Evolutionary conservation across 1,140 invertebrate genomes (phyloP), one percentile per base, ranked within the genome.

Genomic region (Drosophila kanapiae): DNA sequence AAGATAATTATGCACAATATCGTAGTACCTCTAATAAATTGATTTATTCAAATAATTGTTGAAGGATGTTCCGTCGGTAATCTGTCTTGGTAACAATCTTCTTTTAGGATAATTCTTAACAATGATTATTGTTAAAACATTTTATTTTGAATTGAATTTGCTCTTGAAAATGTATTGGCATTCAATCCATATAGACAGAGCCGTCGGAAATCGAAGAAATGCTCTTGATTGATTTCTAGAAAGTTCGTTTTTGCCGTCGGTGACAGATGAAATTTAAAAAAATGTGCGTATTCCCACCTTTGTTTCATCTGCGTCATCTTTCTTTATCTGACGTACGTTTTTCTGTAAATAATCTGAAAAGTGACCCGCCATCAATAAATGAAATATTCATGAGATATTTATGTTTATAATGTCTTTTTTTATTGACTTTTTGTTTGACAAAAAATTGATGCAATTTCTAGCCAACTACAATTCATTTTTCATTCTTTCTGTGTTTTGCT

Each of bases 371-470:
- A 57, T 42, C 27, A 48, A 70, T 59, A 59, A 59, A 23, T 59
- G 5, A 31, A 42, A 57, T n/a, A 42, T 49, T n/a, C 4, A 29
- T 11, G 1, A 13, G 10, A 43, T n/a, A 38, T 45, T 48, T 59
- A 40, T 53, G 23, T 59, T 68, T 76, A 35, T 27, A 33, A 68
- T 54, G 43, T 85, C 70, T 54, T 49, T 56, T 56, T 71, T 78
- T 75, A 57, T 77, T 86, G 59, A 78, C 48, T 86, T 59, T 78
- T 71, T 70, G 77, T 78, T 74, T 81, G 81, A 59, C 68, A 67
- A 91, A 91, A 91, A 91, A 91, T 91, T 91, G 88, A 91, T 91
- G 56, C 88, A 91, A 91, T 91, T 88, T 87, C 70, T 61, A 65
- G 67, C 81, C 82, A 84, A 84, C 84, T 71, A 60, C 42, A 13